Percentiles rank a stretch among this genome's conserved stretches.
Conservation (phyloP, 2,797 vertebrate species). For the Pelochelys cantorii region DNA sequence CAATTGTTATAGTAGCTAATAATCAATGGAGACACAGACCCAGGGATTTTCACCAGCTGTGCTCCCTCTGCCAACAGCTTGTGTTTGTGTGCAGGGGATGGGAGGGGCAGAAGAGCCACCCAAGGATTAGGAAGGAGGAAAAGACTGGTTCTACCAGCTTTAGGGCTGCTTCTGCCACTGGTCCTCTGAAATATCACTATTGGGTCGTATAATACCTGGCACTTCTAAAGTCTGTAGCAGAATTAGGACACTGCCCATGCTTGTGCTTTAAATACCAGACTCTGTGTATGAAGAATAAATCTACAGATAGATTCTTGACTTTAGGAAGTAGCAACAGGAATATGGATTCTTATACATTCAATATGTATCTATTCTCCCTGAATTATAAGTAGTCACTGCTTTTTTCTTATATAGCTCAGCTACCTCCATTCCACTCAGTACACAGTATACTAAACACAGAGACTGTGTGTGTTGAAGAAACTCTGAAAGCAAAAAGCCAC, state of each 20-base stretch:
- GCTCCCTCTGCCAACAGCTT: background rate
- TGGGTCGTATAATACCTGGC: background rate
- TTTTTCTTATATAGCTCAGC: background rate
- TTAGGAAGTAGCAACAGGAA: background rate
- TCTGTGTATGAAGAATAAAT: background rate
- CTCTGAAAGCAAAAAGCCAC: constrained; percentile 20
- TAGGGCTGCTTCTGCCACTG: background rate
- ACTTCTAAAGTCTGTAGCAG: background rate
- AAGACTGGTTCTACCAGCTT: background rate
- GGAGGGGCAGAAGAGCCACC: background rate
- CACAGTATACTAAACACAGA: background rate
- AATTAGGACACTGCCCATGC: background rate
- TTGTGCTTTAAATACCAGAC: background rate
- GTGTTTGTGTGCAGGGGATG: background rate
- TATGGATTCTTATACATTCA: background rate
- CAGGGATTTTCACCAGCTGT: background rate
- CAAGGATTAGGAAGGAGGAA: background rate
- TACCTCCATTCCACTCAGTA: background rate
- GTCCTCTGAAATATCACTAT: background rate
- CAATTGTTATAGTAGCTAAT: background rate
- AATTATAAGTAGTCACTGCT: background rate
- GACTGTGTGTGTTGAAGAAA: background rate
- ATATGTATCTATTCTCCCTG: background rate
- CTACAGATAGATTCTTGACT: background rate
- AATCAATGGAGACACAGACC: background rate